These are phyloP conservation scores for Tenthredo mesomela DNA, from an alignment of 2,888 invertebrate genomes.

Conservation along the genomic window DNA sequence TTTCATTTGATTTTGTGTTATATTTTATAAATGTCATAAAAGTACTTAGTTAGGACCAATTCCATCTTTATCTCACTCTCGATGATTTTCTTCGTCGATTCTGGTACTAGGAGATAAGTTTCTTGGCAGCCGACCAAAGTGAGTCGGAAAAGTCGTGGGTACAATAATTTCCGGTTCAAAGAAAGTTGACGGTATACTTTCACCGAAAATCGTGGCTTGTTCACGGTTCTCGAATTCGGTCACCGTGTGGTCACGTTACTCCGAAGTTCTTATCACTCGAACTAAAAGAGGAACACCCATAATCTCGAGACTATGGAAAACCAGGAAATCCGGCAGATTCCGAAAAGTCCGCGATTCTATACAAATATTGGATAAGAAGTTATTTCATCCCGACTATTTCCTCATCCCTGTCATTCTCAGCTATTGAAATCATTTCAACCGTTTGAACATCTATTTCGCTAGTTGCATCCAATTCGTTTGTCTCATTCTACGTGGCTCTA, in stretches of 20 bases:
- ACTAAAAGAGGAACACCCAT: background rate
- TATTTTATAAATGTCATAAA: background rate
- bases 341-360: background rate
- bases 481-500: background rate
- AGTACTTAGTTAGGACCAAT: background rate
- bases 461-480: background rate
- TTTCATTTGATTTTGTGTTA: background rate
- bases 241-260: background rate
- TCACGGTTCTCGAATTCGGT: background rate
- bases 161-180: constrained; percentile 39
- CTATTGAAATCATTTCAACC: background rate
- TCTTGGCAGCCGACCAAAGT: background rate
- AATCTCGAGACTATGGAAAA: background rate
- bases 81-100: background rate
- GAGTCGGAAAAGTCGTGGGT: constrained; percentile 13
- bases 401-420: background rate
- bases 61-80: background rate
- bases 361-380: background rate
- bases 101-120: background rate
- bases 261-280: background rate
- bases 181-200: constrained; percentile 9
- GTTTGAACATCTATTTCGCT: background rate
- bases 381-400: background rate
- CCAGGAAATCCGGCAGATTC: background rate
- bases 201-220: background rate